These are phyloP conservation scores for Neofelis nebulosa DNA, from an alignment of 2,113 vertebrate species.

Conservation along the genomic window DNA sequence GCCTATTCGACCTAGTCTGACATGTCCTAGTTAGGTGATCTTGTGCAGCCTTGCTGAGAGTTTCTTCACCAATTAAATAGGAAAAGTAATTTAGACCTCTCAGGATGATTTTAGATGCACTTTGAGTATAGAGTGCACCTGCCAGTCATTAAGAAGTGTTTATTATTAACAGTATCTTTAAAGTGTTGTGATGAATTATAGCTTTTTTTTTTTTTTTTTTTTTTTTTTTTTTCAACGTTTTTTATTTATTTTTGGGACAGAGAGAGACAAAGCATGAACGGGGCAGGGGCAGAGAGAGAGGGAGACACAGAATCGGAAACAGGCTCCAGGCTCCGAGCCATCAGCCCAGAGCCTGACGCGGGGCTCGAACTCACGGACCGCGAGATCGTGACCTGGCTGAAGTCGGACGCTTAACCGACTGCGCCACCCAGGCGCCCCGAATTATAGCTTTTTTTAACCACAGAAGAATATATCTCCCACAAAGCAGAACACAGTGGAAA, in stretches of 20 bases:
- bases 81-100: not conserved
- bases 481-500: not conserved
- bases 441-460: not conserved
- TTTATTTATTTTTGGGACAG: no score
- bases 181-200: not conserved
- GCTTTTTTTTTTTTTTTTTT: not conserved
- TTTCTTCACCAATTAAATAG: not conserved
- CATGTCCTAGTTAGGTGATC: not conserved
- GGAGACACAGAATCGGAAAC: no score
- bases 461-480: not conserved
- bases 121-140: fast-evolving
- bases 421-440: no score
- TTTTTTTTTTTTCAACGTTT: not conserved
- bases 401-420: no score
- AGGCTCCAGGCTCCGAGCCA: no score
- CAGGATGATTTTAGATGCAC: not conserved
- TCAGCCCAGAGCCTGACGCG: no score
- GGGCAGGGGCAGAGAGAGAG: no score
- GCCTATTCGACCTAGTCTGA: not conserved
- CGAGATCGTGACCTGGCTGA: no score
- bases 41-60: not conserved
- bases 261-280: no score
- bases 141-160: not conserved
- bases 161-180: not conserved
- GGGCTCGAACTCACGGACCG: no score